Conservation (phyloP, 2,797 vertebrate genomes). For the Astyanax mexicanus region DNA sequence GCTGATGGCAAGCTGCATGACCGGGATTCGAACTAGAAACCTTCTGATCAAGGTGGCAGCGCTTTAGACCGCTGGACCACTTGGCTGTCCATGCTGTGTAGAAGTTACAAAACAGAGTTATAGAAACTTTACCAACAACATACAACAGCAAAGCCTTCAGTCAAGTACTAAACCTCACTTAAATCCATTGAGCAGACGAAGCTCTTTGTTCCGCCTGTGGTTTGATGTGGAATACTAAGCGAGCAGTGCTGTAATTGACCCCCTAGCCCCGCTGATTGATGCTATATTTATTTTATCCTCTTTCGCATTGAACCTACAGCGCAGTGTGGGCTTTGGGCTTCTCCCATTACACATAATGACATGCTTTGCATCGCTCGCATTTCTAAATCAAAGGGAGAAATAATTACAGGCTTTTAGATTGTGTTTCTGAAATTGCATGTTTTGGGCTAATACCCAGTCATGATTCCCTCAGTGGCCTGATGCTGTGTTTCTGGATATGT, state of each 20-base stretch:
- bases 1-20: no score
- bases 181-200: neutral
- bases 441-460: slow-evolving; percentile 6
- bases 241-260: slow-evolving; percentile 7
- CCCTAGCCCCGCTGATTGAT: neutral
- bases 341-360: slow-evolving; percentile 9
- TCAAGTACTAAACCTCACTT: neutral
- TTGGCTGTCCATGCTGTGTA: no score
- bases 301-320: neutral
- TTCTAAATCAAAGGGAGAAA: slow-evolving; percentile 33
- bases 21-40: no score
- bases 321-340: neutral
- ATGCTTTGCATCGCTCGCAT: neutral
- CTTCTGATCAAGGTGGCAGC: no score
- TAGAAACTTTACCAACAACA: neutral
- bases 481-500: neutral
- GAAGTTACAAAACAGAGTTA: neutral
- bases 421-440: slow-evolving; percentile 21
- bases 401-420: slow-evolving; percentile 30
- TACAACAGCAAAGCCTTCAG: neutral
- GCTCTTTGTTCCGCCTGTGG: neutral
- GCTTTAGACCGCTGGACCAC: no score
- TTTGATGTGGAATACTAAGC: neutral
- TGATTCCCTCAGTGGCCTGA: neutral
- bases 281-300: slow-evolving; percentile 4